A percentile compares a stretch with the other conserved stretches of the same genome.
Conservation (phyloP, 1,140 invertebrate species). For the Lasioglossum baleicum region DNA sequence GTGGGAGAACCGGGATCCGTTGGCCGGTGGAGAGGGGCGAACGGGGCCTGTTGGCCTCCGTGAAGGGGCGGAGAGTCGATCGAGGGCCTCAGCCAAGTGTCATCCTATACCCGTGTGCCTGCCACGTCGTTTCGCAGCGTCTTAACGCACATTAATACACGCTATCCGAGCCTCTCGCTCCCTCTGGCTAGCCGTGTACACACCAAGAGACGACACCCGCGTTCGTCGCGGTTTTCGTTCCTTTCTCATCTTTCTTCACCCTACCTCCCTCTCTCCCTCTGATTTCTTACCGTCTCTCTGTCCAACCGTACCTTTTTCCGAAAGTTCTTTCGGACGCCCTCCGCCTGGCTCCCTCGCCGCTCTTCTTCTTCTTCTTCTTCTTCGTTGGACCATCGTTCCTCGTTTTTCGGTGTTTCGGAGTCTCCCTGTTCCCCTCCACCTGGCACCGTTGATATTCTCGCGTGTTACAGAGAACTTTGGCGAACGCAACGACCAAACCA, state of each 20-base stretch:
- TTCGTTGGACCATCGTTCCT: background rate
- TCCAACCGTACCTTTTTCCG: background rate
- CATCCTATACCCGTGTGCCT: conserved; percentile 77
- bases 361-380: conserved; percentile 33
- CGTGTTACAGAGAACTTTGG: no score
- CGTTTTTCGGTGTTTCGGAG: conserved; percentile 19
- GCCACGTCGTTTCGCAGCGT: conserved; percentile 67
- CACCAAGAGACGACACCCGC: conserved; percentile 55
- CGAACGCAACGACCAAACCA: no score
- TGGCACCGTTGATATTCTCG: no score
- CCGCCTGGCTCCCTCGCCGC: conserved; percentile 1
- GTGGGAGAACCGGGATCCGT: background rate
- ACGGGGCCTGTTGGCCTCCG: background rate
- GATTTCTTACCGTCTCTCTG: background rate
- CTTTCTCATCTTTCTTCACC: conserved; percentile 28
- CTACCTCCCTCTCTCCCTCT: background rate
- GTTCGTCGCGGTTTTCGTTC: conserved; percentile 58
- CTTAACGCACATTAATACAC: conserved; percentile 69
- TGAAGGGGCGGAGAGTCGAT: conserved; percentile 34
- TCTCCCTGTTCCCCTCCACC: background rate
- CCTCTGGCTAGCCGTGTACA: conserved; percentile 9
- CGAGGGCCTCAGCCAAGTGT: conserved; percentile 67
- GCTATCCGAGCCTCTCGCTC: conserved; percentile 27
- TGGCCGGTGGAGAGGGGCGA: background rate
- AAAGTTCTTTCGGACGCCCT: background rate